Evolutionary conservation across 2,113 vertebrate species (phyloP), one percentile per base, ranked within the genome.

Genomic region (Cheilinus undulatus): DNA sequence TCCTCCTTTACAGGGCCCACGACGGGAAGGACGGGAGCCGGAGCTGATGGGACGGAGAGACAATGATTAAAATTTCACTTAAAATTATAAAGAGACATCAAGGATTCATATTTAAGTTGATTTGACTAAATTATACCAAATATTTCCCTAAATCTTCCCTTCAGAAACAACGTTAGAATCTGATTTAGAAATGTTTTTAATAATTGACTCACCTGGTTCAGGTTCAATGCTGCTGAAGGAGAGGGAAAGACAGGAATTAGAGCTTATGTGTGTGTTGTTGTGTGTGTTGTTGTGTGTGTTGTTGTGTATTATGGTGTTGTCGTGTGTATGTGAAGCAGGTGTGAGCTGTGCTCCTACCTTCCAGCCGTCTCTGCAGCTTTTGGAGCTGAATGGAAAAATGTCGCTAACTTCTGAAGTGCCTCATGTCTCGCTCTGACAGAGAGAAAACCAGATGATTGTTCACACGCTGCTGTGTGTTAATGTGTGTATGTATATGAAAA

Each of bases 331-430:
- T 45, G 6, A 10, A 38, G 28, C n/a, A 20, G 23, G 43, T 45
- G 5, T 45, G 32, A 49, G 17, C 6, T 8, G 3, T 7, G 14
- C 3, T 27, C 75, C 5, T 78, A 91, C 91, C 78, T 76, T 58
- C 48, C 52, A 50, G 54, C 17, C 19, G 79, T 48, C 27, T 64
- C 34, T 24, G 4, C 67, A 52, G 78, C 53, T 78, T 76, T 77
- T 1, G 74, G 40, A n/a, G n/a, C n/a, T 78, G 91, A 71, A 56
- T 92, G 43, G 76, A 97, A 95, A 62, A 94, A 96, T 4, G 92
- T 88, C 8, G 91, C 89, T 89, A 94, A 57, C 57, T 76, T 90
- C 58, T 92, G 95, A 85, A 88, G 56, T 40, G 93, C 95, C 70
- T 95, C 90, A 0, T 94, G 90, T 86, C 88, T 93, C 34, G 90